These are phyloP conservation scores for Oncorhynchus gorbuscha DNA, from an alignment of 2,113 vertebrate genomes.

Conservation along the genomic window DNA sequence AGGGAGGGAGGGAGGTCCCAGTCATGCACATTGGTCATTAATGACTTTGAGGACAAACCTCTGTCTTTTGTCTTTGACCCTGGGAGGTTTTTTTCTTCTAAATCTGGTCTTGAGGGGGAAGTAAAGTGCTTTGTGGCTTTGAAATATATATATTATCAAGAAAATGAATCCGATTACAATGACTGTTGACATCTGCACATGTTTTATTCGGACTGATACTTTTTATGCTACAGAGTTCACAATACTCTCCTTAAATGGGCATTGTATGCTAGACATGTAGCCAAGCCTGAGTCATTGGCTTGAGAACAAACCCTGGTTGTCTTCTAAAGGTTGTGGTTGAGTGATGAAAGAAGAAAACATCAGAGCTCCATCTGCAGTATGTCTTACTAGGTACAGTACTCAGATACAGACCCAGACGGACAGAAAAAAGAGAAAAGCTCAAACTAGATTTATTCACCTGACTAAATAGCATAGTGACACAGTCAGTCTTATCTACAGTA, in stretches of 20 bases:
- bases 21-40: constrained; percentile 53
- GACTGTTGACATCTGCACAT: constrained; percentile 6
- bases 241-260: constrained; percentile 41
- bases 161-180: constrained; percentile 56
- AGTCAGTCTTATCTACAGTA: too few relatives aligned
- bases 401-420: constrained; percentile 1
- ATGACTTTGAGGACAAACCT: constrained; percentile 66
- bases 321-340: constrained; percentile 55
- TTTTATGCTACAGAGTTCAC: constrained; percentile 53
- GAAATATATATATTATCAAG: constrained; percentile 43
- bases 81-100: constrained; percentile 23
- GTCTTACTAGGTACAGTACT: too few relatives aligned
- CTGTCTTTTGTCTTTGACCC: constrained; percentile 50
- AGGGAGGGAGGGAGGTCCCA: constrained; percentile 36
- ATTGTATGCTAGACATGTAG: constrained; percentile 59
- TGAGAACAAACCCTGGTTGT: constrained; percentile 50
- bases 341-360: constrained; percentile 25
- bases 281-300: constrained; percentile 63
- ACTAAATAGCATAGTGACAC: too few relatives aligned
- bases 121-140: neutral
- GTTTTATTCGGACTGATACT: constrained; percentile 45
- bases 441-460: too few relatives aligned
- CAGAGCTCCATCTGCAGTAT: constrained; percentile 16
- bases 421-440: too few relatives aligned
- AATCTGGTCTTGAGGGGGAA: constrained; percentile 16